phyloP scores from a whole-genome alignment of 2,797 vertebrate species.

The Mormyrops boulengeri region DNA sequence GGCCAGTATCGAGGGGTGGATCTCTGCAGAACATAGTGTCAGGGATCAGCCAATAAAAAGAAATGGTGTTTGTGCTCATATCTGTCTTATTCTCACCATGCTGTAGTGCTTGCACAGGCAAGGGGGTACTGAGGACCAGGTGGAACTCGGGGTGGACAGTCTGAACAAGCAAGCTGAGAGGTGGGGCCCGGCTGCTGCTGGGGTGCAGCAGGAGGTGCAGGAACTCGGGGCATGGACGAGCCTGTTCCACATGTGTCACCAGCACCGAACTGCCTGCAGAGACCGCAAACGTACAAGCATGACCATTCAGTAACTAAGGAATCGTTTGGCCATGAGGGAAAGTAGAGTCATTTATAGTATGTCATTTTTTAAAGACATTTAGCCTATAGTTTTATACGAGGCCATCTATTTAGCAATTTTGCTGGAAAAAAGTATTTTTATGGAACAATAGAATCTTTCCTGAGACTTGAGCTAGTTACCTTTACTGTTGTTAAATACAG shows the following conservation, averaged over 20 bases:
- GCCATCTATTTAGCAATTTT: background rate
- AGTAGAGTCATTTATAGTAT: background rate
- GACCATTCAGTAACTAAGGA: background rate
- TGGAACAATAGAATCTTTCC: background rate
- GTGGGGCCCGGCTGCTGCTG: constrained; percentile 18
- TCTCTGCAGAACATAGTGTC: constrained; percentile 43
- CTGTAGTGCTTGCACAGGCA: constrained; percentile 53
- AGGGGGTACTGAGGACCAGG: constrained; percentile 64
- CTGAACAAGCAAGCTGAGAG: constrained; percentile 17
- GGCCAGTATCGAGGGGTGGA: constrained; percentile 60
- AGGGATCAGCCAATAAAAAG: background rate
- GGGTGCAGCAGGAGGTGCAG: constrained; percentile 48
- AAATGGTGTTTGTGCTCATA: background rate
- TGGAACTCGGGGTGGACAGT: constrained; percentile 51
- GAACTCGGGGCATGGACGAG: constrained; percentile 43
- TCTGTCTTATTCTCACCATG: constrained; percentile 49
- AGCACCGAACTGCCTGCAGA: constrained; percentile 61
- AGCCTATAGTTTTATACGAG: background rate
- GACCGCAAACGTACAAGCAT: background rate
- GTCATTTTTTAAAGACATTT: background rate
- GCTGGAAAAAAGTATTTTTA: background rate
- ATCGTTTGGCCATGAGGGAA: too few relatives aligned
- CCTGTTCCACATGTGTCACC: constrained; percentile 60
- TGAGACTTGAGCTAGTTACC: background rate
- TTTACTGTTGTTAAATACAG: background rate